Evolutionary conservation across 2,888 invertebrate species (phyloP).

Genomic region (Torymus aiolomorphi): DNA sequence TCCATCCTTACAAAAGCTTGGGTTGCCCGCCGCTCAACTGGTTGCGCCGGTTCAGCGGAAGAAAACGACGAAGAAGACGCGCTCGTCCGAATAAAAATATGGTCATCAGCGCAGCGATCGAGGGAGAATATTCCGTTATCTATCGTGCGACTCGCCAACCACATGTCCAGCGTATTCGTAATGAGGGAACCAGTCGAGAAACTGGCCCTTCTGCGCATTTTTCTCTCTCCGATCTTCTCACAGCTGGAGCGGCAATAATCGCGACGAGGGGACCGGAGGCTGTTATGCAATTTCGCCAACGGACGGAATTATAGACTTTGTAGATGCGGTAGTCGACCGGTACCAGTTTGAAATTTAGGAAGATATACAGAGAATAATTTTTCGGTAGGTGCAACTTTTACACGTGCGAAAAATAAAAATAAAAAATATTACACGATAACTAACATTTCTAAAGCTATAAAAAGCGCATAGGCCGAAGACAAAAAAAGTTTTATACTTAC

Average conservation of each 20-base stretch:
- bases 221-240: constrained; percentile 28
- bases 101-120: background rate
- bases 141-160: background rate
- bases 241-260: constrained; percentile 46
- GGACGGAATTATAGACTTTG: too few relatives aligned
- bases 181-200: constrained; percentile 40
- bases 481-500: background rate
- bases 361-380: too few relatives aligned
- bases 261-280: constrained; percentile 15
- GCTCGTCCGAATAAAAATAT: background rate
- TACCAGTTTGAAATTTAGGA: too few relatives aligned
- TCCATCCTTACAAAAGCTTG: constrained; percentile 25
- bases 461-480: too few relatives aligned
- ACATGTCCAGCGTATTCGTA: background rate
- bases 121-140: constrained; percentile 42
- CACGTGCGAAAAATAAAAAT: too few relatives aligned
- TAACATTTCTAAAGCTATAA: too few relatives aligned
- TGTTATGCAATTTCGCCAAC: background rate
- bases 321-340: too few relatives aligned
- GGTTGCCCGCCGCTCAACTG: constrained; percentile 13
- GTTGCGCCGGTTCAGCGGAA: constrained; percentile 34
- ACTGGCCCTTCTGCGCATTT: background rate
- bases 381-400: too few relatives aligned
- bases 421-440: too few relatives aligned
- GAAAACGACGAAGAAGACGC: background rate